phyloP scores from a whole-genome alignment of 2,113 vertebrate species.

The Pedionomus torquatus region DNA sequence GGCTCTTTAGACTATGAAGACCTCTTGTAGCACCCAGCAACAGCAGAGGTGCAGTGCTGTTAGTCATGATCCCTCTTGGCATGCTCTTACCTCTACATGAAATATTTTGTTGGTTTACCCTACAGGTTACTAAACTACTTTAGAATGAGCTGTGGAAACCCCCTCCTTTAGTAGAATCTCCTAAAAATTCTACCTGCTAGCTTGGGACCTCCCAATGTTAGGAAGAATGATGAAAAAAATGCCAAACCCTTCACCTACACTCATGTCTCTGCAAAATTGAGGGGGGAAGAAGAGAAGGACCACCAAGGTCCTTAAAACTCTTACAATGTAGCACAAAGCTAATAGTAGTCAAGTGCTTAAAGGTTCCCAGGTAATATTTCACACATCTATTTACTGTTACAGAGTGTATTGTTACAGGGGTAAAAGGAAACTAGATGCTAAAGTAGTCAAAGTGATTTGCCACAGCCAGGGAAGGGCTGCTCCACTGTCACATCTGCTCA shows the following conservation, averaged over 20 bases:
- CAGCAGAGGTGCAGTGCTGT: background rate
- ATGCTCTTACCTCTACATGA: background rate
- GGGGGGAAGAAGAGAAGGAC: accelerated
- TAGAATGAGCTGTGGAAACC: background rate
- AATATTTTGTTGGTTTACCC: background rate
- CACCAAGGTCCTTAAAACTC: background rate
- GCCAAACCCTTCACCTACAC: background rate
- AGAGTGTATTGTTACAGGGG: background rate
- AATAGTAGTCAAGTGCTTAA: background rate
- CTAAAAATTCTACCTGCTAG: background rate
- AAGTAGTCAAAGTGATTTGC: background rate
- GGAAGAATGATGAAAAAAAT: background rate
- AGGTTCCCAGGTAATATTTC: background rate
- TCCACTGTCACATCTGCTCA: background rate
- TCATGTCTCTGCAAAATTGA: background rate
- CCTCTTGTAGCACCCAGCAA: background rate
- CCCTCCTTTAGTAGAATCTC: background rate
- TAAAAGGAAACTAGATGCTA: background rate
- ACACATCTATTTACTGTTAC: background rate
- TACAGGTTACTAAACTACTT: background rate
- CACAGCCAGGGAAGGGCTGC: accelerated
- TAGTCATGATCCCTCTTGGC: background rate
- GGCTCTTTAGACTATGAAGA: background rate
- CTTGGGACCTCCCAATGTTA: background rate
- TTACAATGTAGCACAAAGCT: background rate